A percentile compares a stretch with the other conserved stretches of the same genome.
These are phyloP conservation scores for Ditylenchus weischeri DNA, from an alignment of 2,888 invertebrate genomes.

Conservation along the genomic window DNA sequence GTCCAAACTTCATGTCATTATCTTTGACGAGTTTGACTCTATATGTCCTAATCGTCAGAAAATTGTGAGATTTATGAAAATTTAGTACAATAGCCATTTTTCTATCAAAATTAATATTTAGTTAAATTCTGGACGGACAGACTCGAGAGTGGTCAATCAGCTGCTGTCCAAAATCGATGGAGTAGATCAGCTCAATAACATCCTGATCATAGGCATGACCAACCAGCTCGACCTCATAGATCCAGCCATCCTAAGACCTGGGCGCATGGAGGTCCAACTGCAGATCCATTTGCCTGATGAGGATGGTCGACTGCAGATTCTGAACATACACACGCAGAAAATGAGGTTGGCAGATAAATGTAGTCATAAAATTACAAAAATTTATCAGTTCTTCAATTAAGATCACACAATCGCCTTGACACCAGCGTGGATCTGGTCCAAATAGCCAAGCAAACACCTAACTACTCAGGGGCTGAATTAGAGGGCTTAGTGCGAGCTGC, in stretches of 20 bases:
- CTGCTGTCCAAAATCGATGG: slow-evolving; percentile 96
- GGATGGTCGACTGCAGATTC: slow-evolving; percentile 84
- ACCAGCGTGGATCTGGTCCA: slow-evolving; percentile 80
- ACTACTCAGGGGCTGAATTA: slow-evolving; percentile 92
- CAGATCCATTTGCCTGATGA: slow-evolving; percentile 83
- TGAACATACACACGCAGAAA: slow-evolving; percentile 88
- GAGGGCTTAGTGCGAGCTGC: slow-evolving; percentile 91
- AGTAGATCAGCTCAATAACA: slow-evolving; percentile 97
- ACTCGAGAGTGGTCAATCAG: slow-evolving; percentile 98
- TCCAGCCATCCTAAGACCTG: slow-evolving; percentile 91
- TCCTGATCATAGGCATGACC: slow-evolving; percentile 82
- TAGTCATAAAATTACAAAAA: background rate
- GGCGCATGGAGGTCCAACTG: slow-evolving; percentile 78
- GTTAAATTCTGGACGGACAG: slow-evolving; percentile 88
- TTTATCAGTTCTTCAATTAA: slow-evolving; percentile 17
- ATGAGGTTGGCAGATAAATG: slow-evolving; percentile 67
- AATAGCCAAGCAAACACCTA: slow-evolving; percentile 77
- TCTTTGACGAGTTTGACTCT: slow-evolving; percentile 99
- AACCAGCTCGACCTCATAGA: slow-evolving; percentile 94
- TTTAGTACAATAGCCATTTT: background rate
- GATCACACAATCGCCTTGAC: slow-evolving; percentile 80
- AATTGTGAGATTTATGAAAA: slow-evolving; percentile 64
- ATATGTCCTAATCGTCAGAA: slow-evolving; percentile 98
- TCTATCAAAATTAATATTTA: too few relatives aligned
- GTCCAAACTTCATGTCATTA: slow-evolving; percentile 96